These are phyloP conservation scores for Microctonus aethiopoides DNA, from an alignment of 2,888 invertebrate species.

Conservation along the genomic window DNA sequence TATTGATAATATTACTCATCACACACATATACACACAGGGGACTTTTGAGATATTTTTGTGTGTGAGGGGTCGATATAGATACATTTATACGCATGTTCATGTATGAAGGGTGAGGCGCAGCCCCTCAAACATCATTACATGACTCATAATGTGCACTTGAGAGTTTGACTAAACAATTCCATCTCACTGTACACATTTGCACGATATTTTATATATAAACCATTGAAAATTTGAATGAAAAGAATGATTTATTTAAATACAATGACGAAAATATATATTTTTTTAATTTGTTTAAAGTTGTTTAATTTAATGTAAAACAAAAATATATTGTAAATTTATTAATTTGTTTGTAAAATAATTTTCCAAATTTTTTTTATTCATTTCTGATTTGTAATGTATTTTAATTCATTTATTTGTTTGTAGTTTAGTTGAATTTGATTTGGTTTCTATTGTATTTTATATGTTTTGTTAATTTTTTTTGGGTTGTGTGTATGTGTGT, in stretches of 20 bases:
- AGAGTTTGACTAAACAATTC: conserved; percentile 38
- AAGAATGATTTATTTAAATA: no score
- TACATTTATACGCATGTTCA: conserved; percentile 36
- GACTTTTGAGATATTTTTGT: conserved; percentile 31
- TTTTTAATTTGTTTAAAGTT: no score
- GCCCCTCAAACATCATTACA: conserved; percentile 51
- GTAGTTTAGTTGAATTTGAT: no score
- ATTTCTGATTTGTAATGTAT: no score
- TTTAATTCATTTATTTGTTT: no score
- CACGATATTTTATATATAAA: background rate
- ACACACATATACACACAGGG: background rate
- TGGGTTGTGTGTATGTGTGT: background rate
- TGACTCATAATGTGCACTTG: conserved; percentile 61
- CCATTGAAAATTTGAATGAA: no score
- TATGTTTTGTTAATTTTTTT: conserved; percentile 11
- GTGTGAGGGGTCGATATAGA: conserved; percentile 52
- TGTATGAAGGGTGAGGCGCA: conserved; percentile 43
- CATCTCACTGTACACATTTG: conserved; percentile 31
- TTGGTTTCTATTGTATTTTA: conserved; percentile 27
- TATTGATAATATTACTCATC: background rate
- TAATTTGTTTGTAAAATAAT: no score
- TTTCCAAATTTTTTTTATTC: no score
- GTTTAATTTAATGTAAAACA: no score
- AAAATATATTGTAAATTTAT: no score
- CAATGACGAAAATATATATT: no score